Base-by-base conservation (phyloP, 2,113 vertebrate species). In the Cichladusa arquata region DNA sequence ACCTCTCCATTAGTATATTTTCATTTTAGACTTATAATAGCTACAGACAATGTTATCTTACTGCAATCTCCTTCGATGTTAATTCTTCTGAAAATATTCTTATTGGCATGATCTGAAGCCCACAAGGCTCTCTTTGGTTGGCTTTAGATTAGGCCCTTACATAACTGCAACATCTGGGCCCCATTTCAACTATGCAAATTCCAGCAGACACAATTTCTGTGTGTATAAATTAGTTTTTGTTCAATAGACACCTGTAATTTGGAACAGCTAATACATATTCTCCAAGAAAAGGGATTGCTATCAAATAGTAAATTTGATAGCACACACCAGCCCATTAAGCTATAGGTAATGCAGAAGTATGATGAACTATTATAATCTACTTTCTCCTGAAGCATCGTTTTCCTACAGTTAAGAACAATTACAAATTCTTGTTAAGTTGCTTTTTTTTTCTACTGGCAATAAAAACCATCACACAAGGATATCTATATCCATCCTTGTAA, bases 81-180 rank as follows among this genome's bases (percentile, higher is more conserved):
- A 95, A 88, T 93, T 94, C 66, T 80, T 34, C 45, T 54, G 50
- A 86, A 96, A 94, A 69, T 38, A 34, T 60, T 93, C 85, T 88
- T 90, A 90, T 50, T 92, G 74, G 86, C 2, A 0, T 16, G n/a
- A 93, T 88, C 33, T 69, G 88, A 94, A 88, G 85, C 82, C 85
- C 86, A 88, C 45, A 72, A 83, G 85, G 67, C 60, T 94, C 61
- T 85, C 45, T 82, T 79, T 3, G 1, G 45, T 66, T 93, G 71
- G 54, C 79, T 96, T 96, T 86, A 93, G 79, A 73, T 95, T 93
- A 96, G 90, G 54, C n/a, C 23, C 79, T 96, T 94, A 94, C 58
- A 50, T 88, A 94, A 94, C 87, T 69, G 79, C 57, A 92, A 96
- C 92, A 97, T 93, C 93, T 90, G 92, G 90, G 82, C 18, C 66